Conservation (phyloP, 2,113 vertebrate genomes). For the Butastur rufipennis region DNA sequence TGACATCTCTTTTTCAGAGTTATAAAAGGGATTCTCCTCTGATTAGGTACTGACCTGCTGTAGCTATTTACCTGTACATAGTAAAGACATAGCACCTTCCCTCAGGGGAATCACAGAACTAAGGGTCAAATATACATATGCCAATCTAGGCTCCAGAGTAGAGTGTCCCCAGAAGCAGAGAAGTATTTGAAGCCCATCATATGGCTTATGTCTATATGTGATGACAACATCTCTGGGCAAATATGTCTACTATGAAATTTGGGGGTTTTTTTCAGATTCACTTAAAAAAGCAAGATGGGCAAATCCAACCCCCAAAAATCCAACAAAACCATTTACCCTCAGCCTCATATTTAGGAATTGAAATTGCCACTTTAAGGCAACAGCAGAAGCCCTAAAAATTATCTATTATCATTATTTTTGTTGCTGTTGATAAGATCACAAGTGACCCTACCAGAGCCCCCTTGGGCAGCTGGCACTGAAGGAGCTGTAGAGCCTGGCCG, state of each 20-base stretch:
- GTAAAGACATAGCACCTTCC: not conserved
- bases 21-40: not conserved
- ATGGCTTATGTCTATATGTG: not conserved
- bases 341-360: not conserved
- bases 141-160: not conserved
- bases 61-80: not conserved
- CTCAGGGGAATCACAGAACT: not conserved
- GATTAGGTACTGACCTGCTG: not conserved
- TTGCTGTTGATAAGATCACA: not conserved
- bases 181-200: not conserved
- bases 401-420: not conserved
- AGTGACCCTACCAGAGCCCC: not conserved
- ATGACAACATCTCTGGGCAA: not conserved
- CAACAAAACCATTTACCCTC: not conserved
- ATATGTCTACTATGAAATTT: not conserved
- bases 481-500: fast-evolving
- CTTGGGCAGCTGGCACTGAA: not conserved
- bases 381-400: not conserved
- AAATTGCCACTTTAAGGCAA: not conserved
- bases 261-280: not conserved
- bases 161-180: not conserved
- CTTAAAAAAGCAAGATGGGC: not conserved
- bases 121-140: not conserved
- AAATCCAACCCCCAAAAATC: not conserved
- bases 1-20: not conserved